Evolutionary conservation across 2,113 vertebrate species (phyloP).

Genomic region (Pristiophorus japonicus): DNA sequence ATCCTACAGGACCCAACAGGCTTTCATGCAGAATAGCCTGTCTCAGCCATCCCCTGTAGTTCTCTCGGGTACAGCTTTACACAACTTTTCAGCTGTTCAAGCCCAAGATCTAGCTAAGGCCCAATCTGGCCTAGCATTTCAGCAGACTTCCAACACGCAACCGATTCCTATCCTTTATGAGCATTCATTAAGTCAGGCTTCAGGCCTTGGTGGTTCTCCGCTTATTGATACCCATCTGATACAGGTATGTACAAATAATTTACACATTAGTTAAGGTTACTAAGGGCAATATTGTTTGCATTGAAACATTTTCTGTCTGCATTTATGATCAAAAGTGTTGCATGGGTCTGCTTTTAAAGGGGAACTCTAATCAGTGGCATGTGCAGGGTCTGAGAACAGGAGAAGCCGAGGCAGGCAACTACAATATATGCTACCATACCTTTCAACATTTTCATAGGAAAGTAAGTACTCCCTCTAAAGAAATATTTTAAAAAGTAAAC

Average conservation of each 20-base stretch:
- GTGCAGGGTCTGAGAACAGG: conserved; percentile 38
- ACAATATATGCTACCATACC: conserved; percentile 37
- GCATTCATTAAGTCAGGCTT: conserved; percentile 86
- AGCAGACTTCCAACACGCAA: conserved; percentile 87
- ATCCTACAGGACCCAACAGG: conserved; percentile 80
- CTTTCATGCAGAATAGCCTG: conserved; percentile 91
- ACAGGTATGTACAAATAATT: conserved; percentile 64
- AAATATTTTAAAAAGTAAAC: conserved; percentile 28
- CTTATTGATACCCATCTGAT: conserved; percentile 92
- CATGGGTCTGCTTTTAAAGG: conserved; percentile 38
- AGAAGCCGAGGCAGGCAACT: conserved; percentile 35
- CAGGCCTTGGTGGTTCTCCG: conserved; percentile 86
- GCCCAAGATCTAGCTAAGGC: conserved; percentile 88
- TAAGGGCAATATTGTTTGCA: conserved; percentile 34
- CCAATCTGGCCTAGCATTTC: conserved; percentile 85
- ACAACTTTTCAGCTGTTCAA: conserved; percentile 87
- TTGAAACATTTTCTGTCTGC: conserved; percentile 27
- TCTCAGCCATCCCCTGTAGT: conserved; percentile 90
- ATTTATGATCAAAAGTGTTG: conserved; percentile 37
- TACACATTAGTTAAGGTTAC: not conserved
- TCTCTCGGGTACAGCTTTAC: conserved; percentile 84
- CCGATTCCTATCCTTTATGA: conserved; percentile 96
- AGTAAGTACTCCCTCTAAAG: conserved; percentile 34
- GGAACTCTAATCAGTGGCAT: conserved; percentile 38
- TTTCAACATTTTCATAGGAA: conserved; percentile 37